Conservation (phyloP, 2,797 vertebrate genomes). For the Arvicola amphibius region DNA sequence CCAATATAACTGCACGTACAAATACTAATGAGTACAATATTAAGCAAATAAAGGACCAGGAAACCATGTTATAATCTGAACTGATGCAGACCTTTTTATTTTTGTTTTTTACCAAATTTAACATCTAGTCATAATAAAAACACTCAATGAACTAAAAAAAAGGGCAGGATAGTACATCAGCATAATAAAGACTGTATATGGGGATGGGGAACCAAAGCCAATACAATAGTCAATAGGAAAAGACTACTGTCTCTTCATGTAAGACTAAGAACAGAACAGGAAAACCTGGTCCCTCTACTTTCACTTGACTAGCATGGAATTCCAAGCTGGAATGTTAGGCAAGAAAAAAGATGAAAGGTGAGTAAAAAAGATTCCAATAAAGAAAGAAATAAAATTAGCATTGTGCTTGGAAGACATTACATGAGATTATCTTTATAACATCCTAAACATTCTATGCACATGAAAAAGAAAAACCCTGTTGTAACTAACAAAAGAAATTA, state of each 20-base stretch:
- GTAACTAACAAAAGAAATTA: not conserved
- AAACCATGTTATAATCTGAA: not conserved
- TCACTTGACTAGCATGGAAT: not conserved
- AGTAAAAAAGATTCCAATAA: not conserved
- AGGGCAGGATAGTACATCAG: not conserved
- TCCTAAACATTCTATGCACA: not conserved
- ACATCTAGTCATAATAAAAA: not conserved
- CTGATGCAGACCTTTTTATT: not conserved
- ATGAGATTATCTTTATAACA: not conserved
- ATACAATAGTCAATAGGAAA: not conserved
- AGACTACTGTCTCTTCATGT: not conserved
- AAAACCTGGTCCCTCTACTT: not conserved
- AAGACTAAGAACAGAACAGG: not conserved
- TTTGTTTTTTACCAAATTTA: conserved; percentile 3
- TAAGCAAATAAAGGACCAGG: not conserved
- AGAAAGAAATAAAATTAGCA: not conserved
- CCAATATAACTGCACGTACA: not conserved
- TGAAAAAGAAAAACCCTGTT: not conserved
- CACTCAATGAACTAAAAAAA: conserved; percentile 36
- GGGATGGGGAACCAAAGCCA: not conserved
- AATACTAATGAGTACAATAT: not conserved
- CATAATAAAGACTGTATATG: not conserved
- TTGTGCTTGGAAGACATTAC: not conserved
- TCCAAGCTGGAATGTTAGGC: not conserved
- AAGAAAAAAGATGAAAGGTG: not conserved